A percentile compares a stretch with the other conserved stretches of the same genome.
Conservation (phyloP, 2,113 vertebrate genomes). For the Microcebus murinus region DNA sequence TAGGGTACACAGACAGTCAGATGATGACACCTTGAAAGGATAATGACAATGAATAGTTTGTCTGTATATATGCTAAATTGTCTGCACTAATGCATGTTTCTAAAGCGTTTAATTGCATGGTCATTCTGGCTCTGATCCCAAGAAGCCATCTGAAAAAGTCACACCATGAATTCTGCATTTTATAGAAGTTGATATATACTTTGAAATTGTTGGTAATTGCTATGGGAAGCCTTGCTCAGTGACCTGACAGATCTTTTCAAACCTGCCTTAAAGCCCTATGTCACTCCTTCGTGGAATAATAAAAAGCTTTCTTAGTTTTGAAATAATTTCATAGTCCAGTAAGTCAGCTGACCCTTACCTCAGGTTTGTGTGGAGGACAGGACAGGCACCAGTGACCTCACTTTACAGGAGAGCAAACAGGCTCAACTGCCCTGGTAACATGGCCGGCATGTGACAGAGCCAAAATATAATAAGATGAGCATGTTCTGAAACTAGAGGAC, state of each 20-base stretch:
- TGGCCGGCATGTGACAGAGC: background rate
- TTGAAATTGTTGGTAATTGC: background rate
- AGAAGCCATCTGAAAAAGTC: background rate
- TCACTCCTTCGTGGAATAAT: background rate
- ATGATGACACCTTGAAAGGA: conserved; percentile 56
- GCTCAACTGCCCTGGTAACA: background rate
- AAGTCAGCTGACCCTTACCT: background rate
- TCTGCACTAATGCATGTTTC: background rate
- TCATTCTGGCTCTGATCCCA: background rate
- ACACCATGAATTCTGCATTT: background rate
- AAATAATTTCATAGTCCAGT: background rate
- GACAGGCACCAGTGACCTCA: background rate
- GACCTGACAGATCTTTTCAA: background rate
- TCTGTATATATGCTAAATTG: background rate
- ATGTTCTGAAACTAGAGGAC: background rate
- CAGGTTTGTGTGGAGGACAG: background rate
- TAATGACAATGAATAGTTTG: background rate
- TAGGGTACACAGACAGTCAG: conserved; percentile 3
- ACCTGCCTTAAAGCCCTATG: background rate
- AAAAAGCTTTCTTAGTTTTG: background rate
- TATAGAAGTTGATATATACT: background rate
- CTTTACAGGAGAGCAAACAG: background rate
- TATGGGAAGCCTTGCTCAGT: background rate
- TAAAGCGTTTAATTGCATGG: background rate
- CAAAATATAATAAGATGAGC: background rate